phyloP scores from a whole-genome alignment of 2,888 invertebrate genomes.

The Hybos culiciformis region DNA sequence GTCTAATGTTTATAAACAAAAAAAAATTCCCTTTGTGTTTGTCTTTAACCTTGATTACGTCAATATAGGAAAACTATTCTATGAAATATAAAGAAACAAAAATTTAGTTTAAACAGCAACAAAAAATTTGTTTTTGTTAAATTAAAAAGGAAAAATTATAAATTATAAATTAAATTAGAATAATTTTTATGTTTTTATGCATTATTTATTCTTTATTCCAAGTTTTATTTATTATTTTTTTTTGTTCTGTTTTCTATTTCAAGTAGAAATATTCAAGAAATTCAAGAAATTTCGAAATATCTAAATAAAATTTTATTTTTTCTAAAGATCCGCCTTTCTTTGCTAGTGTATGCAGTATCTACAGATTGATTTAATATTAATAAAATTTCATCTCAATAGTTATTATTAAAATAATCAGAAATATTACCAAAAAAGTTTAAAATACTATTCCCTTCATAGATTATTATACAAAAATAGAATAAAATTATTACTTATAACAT shows the following conservation, averaged over 20 bases:
- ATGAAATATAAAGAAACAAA: constrained; percentile 17
- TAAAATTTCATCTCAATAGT: too few relatives aligned
- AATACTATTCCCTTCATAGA: too few relatives aligned
- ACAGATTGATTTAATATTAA: too few relatives aligned
- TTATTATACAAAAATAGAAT: too few relatives aligned
- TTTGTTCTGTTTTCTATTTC: constrained; percentile 12
- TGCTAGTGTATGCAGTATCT: too few relatives aligned
- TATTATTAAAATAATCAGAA: too few relatives aligned
- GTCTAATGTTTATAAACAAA: constrained; percentile 78
- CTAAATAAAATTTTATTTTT: neutral
- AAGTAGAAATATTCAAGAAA: constrained; percentile 6
- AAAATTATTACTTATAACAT: too few relatives aligned
- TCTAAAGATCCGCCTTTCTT: too few relatives aligned
- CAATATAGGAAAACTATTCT: constrained; percentile 17
- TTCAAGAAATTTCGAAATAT: neutral
- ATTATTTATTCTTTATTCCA: constrained; percentile 10
- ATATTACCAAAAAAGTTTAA: too few relatives aligned
- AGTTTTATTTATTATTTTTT: constrained; percentile 8
- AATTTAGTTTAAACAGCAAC: constrained; percentile 6
- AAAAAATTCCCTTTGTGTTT: constrained; percentile 74
- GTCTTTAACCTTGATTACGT: constrained; percentile 46
- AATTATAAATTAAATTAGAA: neutral
- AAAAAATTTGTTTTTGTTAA: constrained; percentile 10
- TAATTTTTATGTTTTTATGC: neutral
- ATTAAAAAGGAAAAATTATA: constrained; percentile 12